Base-by-base conservation (phyloP, 1,140 invertebrate species). In the Drosophila sechellia region DNA sequence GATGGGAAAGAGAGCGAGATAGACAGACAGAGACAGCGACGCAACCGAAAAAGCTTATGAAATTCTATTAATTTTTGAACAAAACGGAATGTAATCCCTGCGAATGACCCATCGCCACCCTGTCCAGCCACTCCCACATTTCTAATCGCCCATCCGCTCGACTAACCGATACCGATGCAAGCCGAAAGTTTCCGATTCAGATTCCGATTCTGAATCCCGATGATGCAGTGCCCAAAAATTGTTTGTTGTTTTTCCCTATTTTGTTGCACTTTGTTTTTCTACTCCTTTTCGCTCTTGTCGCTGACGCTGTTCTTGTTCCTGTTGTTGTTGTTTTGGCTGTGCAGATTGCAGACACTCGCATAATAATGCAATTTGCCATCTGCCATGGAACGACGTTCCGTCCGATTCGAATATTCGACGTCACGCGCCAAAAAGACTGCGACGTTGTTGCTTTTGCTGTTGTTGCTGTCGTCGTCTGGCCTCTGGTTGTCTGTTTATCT, bases 351-450 rank as follows among this genome's bases (percentile, higher is more conserved):
- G 87, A 90, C 87, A 90, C 84, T 90, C 79, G 87, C 89, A 90
- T 90, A 90, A 90, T 90, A 91, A 90, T 90, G 85, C 86, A 90
- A 90, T 90, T 90, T 86, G 86, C 85, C 86, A 90, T 74, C 85
- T 84, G 79, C 76, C 83, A 77, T 53, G 59, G 34, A 58, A 35
- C 50, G 61, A 49, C 60, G 50, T 46, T 61, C 53, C 58, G 53
- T 61, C 37, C 58, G 61, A 69, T 55, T 42, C 65, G 59, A 50
- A 61, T 61, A 61, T 65, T 84, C 76, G 66, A 89, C 83, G 84
- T 87, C 83, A 87, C 84, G 83, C 83, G 84, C 83, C 84, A 87
- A 87, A 87, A 87, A 89, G 83, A 89, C 84, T 74, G 52, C 76
- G 59, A 50, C 48, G 80, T 54, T 46, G 72, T 46, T 34, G 59